A percentile compares a stretch with the other conserved stretches of the same genome.
phyloP scores from a whole-genome alignment of 2,113 vertebrate genomes.

The Furnarius figulus region DNA sequence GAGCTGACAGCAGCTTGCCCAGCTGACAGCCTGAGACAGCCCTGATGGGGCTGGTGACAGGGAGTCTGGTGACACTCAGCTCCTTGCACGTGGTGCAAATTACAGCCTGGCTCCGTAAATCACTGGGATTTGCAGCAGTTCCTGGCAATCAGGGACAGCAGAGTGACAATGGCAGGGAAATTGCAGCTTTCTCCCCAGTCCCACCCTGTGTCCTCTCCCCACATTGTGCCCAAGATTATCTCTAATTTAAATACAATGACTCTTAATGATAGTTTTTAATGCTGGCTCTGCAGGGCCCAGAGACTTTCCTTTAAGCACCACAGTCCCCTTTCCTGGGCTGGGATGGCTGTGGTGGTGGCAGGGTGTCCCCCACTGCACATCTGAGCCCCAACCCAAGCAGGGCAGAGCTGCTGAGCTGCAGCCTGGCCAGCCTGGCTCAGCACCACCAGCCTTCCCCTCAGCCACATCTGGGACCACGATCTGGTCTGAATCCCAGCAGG shows the following conservation, averaged over 20 bases:
- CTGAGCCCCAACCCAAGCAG: accelerated
- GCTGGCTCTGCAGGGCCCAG: conserved; percentile 33
- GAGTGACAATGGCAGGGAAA: conserved; percentile 70
- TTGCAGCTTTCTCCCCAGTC: conserved; percentile 68
- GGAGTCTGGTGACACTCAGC: conserved; percentile 44
- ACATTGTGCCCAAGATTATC: conserved; percentile 69
- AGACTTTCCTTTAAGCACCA: not conserved
- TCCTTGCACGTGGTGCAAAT: conserved; percentile 67
- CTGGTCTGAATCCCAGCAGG: not conserved
- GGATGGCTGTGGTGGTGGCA: not conserved
- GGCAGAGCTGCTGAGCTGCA: not conserved
- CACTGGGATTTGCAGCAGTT: conserved; percentile 60
- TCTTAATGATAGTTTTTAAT: conserved; percentile 69
- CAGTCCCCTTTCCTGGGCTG: not conserved
- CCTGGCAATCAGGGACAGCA: conserved; percentile 50
- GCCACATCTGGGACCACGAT: not conserved
- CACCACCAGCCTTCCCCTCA: not conserved
- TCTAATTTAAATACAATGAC: conserved; percentile 77
- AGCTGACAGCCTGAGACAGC: conserved; percentile 28
- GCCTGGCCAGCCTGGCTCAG: not conserved
- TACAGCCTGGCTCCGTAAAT: conserved; percentile 68
- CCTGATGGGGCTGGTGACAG: not conserved
- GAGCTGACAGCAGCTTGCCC: not conserved
- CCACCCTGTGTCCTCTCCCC: conserved; percentile 64
- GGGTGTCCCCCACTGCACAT: not conserved